A percentile compares a stretch with the other conserved stretches of the same genome.
phyloP scores from a whole-genome alignment of 2,888 invertebrate genomes.

The Cheilosia vernalis region DNA sequence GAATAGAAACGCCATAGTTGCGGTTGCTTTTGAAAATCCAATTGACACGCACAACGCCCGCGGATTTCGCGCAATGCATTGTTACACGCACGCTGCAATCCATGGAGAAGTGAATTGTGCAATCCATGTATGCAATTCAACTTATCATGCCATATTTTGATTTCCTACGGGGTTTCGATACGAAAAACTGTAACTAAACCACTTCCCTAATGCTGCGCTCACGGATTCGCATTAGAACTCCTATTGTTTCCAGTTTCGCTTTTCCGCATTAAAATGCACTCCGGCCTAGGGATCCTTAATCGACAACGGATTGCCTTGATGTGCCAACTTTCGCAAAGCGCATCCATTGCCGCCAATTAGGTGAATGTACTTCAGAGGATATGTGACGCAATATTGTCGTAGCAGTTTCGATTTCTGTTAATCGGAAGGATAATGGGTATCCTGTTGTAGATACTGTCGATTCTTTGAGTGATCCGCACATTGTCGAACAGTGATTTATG shows the following conservation, averaged over 20 bases:
- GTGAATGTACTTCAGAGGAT: slow-evolving; percentile 5
- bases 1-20: too few species aligned
- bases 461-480: slow-evolving; percentile 16
- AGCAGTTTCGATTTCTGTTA: background rate
- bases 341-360: slow-evolving; percentile 25
- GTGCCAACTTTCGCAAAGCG: background rate
- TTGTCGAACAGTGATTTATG: slow-evolving; percentile 51
- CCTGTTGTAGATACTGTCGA: background rate
- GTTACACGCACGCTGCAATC: background rate
- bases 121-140: slow-evolving; percentile 13
- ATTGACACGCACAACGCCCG: too few species aligned
- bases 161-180: slow-evolving; percentile 1
- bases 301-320: background rate
- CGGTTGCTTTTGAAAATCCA: too few species aligned
- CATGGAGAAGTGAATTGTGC: background rate
- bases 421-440: slow-evolving; percentile 10
- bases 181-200: background rate
- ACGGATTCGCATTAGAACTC: background rate
- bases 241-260: background rate
- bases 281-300: background rate
- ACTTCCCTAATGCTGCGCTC: background rate
- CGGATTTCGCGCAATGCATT: too few species aligned
- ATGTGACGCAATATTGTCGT: slow-evolving; percentile 4
- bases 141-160: slow-evolving; percentile 20
- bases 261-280: background rate